A percentile compares a stretch with the other conserved stretches of the same genome.
Conservation (phyloP, 2,888 invertebrate genomes). For the Nematopogon swammerdamellus region DNA sequence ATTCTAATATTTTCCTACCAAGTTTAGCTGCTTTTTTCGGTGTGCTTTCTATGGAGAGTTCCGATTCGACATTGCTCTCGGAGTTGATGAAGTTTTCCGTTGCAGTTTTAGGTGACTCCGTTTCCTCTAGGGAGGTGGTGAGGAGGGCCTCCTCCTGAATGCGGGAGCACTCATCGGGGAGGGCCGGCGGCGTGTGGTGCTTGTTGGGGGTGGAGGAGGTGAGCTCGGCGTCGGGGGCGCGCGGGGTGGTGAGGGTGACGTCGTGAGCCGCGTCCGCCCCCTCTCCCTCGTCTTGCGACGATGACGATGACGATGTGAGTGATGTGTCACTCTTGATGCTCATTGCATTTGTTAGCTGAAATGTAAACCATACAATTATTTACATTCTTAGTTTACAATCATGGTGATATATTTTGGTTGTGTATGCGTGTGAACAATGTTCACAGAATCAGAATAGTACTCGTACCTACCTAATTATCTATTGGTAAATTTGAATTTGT, state of each 20-base stretch:
- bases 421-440: too few species aligned
- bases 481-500: too few species aligned
- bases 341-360: slow-evolving; percentile 34
- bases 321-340: slow-evolving; percentile 27
- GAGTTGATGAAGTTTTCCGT: not conserved
- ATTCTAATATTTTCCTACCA: slow-evolving; percentile 28
- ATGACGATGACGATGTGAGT: slow-evolving; percentile 29
- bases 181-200: slow-evolving; percentile 3
- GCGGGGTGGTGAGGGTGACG: not conserved
- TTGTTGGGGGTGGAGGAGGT: slow-evolving; percentile 19
- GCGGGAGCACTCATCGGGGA: not conserved
- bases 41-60: slow-evolving; percentile 15
- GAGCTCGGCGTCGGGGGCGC: slow-evolving; percentile 10
- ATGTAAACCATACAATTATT: slow-evolving; percentile 10
- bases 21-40: slow-evolving; percentile 24
- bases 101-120: not conserved
- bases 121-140: slow-evolving; percentile 7
- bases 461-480: too few species aligned
- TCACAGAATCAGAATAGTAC: too few species aligned
- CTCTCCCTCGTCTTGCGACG: not conserved
- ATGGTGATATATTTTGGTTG: too few species aligned
- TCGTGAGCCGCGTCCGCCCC: slow-evolving; percentile 1
- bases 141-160: slow-evolving; percentile 3
- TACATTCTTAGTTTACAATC: too few species aligned
- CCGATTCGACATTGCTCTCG: too few species aligned